Evolutionary conservation across 2,113 vertebrate species (phyloP), one percentile per base, ranked within the genome.

Genomic region (Hemiscyllium ocellatum): DNA sequence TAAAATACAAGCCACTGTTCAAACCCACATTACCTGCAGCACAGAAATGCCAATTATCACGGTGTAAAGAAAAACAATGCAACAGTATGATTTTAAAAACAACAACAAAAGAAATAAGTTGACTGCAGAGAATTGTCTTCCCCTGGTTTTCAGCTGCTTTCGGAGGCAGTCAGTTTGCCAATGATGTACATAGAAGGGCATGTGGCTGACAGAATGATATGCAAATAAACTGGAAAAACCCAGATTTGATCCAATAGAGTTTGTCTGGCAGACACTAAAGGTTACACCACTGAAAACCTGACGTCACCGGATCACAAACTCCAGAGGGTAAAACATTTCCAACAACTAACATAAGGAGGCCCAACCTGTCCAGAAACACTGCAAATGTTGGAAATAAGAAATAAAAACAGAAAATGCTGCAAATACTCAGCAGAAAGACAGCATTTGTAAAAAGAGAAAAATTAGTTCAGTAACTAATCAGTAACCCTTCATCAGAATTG

Each of bases 161-260:
- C 13, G 26, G 68, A 95, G 52, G 42, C 47, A 33, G 93, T 80
- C 52, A 22, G 1, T 93, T 96, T 94, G 2, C 3, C 42, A 29
- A 96, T 98, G 98, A 98, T 97, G 97, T 96, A 96, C 97, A 97
- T 97, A 97, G 97, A 98, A 97, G 98, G 97, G 98, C 97, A 98
- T 96, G 97, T 97, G 22, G 96, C 97, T 96, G 94, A 96, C 97
- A 96, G 96, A 96, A 96, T 96, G 96, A 97, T 96, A 97, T 96
- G 97, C 96, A 97, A 96, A 96, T 96, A 96, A 96, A 96, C 93
- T 94, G 97, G 97, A 97, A 97, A 97, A 98, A 96, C 97, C 96
- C 96, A 87, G 95, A 96, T 96, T 97, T 96, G 96, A 70, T 97
- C 96, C 97, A 97, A 97, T 97, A 96, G 4, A 47, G 69, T 12